phyloP scores from a whole-genome alignment of 2,113 vertebrate genomes.

The Ovibos moschatus region DNA sequence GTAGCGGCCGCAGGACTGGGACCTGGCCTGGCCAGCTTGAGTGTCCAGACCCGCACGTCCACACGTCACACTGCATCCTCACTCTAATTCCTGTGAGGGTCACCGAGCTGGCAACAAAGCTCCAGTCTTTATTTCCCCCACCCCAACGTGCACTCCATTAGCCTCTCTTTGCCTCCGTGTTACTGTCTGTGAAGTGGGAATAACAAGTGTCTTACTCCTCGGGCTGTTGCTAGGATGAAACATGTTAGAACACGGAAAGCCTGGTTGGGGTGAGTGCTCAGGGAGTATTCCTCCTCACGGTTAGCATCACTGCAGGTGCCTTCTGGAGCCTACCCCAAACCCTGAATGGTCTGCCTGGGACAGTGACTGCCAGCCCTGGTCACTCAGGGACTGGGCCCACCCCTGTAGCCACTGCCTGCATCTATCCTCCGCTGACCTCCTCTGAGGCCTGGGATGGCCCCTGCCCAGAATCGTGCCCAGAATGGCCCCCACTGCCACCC shows the following conservation, averaged over 20 bases:
- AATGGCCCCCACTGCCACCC: neutral
- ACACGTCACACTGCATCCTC: neutral
- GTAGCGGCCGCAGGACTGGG: neutral
- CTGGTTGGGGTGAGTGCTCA: neutral
- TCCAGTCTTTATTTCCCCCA: neutral
- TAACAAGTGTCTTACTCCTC: fast-evolving
- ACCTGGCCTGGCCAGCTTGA: neutral
- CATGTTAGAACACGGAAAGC: fast-evolving
- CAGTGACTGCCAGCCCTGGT: fast-evolving
- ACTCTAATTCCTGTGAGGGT: neutral
- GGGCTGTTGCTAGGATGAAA: neutral
- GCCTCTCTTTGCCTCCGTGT: neutral
- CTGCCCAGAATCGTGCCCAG: neutral
- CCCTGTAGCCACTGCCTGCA: neutral
- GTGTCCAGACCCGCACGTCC: neutral
- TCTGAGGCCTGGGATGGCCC: neutral
- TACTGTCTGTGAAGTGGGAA: neutral
- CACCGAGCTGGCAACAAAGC: neutral
- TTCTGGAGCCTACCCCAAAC: neutral
- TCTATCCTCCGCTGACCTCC: neutral
- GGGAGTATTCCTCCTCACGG: fast-evolving
- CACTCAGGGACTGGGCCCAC: fast-evolving
- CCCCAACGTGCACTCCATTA: fast-evolving
- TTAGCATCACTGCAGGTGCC: neutral
- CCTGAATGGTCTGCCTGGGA: neutral